Conservation (phyloP, 2,888 invertebrate species). For the Villa cingulata region DNA sequence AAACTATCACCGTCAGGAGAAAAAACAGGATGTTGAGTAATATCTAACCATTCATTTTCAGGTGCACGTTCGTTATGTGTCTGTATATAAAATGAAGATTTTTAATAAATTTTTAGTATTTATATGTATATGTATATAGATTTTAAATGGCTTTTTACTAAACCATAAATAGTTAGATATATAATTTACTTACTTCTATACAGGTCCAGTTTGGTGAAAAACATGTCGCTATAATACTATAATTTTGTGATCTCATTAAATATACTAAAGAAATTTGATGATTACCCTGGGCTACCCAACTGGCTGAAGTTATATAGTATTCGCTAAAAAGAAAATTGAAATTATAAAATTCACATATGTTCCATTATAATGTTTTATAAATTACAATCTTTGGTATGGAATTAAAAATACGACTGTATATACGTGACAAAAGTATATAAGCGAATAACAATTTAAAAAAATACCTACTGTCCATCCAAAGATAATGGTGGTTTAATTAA, state of each 20-base stretch:
- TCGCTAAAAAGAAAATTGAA: constrained; percentile 50
- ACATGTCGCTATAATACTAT: constrained; percentile 77
- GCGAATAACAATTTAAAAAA: too few relatives aligned
- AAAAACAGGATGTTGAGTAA: constrained; percentile 71
- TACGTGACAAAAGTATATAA: too few relatives aligned
- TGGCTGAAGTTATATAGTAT: constrained; percentile 81
- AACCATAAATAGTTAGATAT: too few relatives aligned
- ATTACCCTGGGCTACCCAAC: constrained; percentile 70
- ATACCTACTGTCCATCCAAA: constrained; percentile 66
- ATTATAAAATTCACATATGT: too few relatives aligned
- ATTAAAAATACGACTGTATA: too few relatives aligned
- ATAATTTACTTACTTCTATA: constrained; percentile 59
- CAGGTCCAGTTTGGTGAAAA: constrained; percentile 72
- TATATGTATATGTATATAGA: background rate
- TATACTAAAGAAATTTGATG: constrained; percentile 74
- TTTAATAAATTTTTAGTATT: background rate
- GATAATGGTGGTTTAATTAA: constrained; percentile 60
- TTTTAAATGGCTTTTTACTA: background rate
- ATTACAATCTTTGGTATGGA: too few relatives aligned
- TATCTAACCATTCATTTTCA: constrained; percentile 74
- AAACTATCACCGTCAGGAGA: constrained; percentile 74
- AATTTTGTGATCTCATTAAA: constrained; percentile 88
- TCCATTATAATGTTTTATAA: too few relatives aligned
- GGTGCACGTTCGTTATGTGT: constrained; percentile 72
- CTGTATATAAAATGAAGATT: constrained; percentile 20